phyloP scores from a whole-genome alignment of 2,888 invertebrate species.

The Ectobius pallidus region DNA sequence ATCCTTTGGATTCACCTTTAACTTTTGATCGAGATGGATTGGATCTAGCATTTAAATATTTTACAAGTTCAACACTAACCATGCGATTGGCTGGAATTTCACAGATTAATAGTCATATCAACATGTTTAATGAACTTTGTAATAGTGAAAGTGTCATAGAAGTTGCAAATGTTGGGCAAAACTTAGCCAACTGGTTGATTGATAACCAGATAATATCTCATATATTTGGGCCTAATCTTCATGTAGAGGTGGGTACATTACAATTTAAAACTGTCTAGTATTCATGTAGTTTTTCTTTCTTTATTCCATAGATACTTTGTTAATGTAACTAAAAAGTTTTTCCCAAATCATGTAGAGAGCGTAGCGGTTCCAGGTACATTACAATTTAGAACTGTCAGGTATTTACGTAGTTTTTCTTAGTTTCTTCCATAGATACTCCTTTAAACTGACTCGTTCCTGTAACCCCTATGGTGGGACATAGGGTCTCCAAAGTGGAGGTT shows the following conservation, averaged over 20 bases:
- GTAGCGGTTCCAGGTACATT: too few species aligned
- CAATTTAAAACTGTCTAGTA: neutral
- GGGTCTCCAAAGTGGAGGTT: too few species aligned
- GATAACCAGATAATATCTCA: slow-evolving; percentile 90
- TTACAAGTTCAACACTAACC: slow-evolving; percentile 91
- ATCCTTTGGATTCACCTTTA: slow-evolving; percentile 83
- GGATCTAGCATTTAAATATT: slow-evolving; percentile 94
- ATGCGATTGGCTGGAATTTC: slow-evolving; percentile 93
- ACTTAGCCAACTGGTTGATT: slow-evolving; percentile 87
- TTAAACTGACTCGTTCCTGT: too few species aligned
- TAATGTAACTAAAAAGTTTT: neutral
- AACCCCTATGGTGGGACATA: too few species aligned
- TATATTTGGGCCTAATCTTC: slow-evolving; percentile 95
- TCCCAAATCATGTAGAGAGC: too few species aligned
- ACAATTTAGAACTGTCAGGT: too few species aligned
- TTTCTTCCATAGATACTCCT: too few species aligned
- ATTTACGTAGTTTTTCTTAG: too few species aligned
- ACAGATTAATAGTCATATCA: slow-evolving; percentile 93
- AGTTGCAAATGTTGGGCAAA: slow-evolving; percentile 82
- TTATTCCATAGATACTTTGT: too few species aligned
- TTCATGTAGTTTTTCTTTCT: neutral
- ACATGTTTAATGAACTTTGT: slow-evolving; percentile 88
- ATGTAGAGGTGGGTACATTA: slow-evolving; percentile 80
- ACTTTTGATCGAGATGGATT: slow-evolving; percentile 90
- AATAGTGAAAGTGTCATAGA: slow-evolving; percentile 87